Evolutionary conservation across 2,113 vertebrate species (phyloP).

Genomic region (Caranx melampygus): DNA sequence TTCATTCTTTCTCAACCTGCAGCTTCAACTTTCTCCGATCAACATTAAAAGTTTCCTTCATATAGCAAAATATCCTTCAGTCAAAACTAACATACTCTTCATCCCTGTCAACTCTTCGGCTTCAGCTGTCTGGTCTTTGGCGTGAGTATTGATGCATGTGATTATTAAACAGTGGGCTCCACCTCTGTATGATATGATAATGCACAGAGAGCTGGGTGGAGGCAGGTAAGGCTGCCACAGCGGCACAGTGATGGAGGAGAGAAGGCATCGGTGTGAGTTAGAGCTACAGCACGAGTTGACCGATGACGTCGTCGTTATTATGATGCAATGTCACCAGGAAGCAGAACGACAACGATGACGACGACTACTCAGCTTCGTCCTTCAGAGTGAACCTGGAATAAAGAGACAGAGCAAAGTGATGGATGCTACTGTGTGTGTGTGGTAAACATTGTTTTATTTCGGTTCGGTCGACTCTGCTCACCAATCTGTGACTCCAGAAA

Average conservation of each 20-base stretch:
- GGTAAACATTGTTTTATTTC: no score
- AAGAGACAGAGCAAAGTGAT: constrained; percentile 3
- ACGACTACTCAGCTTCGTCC: constrained; percentile 74
- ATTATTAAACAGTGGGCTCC: constrained; percentile 14
- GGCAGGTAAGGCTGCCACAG: constrained; percentile 41
- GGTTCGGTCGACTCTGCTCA: constrained; percentile 56
- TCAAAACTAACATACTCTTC: constrained; percentile 15
- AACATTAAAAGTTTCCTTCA: constrained; percentile 34
- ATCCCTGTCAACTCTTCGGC: not conserved
- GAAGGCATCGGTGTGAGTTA: constrained; percentile 75
- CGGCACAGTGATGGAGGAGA: constrained; percentile 13
- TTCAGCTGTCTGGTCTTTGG: constrained; percentile 55
- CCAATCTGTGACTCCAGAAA: constrained; percentile 80
- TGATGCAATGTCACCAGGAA: not conserved
- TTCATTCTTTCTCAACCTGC: not conserved
- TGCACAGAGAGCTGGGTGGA: constrained; percentile 50
- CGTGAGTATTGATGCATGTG: constrained; percentile 22
- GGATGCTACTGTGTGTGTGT: no score
- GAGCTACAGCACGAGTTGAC: constrained; percentile 37
- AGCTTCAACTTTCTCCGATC: constrained; percentile 22
- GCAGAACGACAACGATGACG: not conserved
- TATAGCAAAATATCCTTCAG: constrained; percentile 21
- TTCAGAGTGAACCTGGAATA: constrained; percentile 79
- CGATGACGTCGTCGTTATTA: not conserved
- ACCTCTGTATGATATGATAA: constrained; percentile 2